A percentile compares a stretch with the other conserved stretches of the same genome.
Conservation (phyloP, 2,888 invertebrate genomes). For the Timema podura region DNA sequence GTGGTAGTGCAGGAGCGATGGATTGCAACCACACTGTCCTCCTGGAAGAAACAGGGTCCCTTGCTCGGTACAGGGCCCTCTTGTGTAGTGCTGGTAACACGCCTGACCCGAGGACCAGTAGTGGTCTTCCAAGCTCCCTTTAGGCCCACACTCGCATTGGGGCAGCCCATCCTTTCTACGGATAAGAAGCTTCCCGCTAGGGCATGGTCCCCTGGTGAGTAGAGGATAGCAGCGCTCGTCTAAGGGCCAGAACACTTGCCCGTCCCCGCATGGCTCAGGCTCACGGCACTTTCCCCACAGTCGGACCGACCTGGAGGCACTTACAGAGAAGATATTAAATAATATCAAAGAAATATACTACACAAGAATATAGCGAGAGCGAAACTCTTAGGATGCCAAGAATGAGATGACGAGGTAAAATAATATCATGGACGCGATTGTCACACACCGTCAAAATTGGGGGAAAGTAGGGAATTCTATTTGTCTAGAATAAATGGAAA, state of each 20-base stretch:
- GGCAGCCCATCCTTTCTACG: conserved; percentile 53
- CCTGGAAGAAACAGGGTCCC: conserved; percentile 76
- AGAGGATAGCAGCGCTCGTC: conserved; percentile 70
- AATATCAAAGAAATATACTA: too few species aligned
- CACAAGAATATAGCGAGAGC: too few species aligned
- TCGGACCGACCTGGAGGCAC: neutral
- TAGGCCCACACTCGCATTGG: conserved; percentile 58
- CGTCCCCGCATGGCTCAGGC: conserved; percentile 59
- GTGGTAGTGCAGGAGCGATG: conserved; percentile 70
- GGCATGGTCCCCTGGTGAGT: conserved; percentile 70
- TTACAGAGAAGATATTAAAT: too few species aligned
- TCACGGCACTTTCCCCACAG: conserved; percentile 67
- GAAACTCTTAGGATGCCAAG: too few species aligned
- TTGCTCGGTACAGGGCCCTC: conserved; percentile 70
- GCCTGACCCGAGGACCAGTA: conserved; percentile 60
- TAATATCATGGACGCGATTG: too few species aligned
- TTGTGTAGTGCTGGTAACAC: conserved; percentile 75
- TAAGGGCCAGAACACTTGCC: conserved; percentile 69
- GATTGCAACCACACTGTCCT: conserved; percentile 67
- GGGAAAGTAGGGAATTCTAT: too few species aligned
- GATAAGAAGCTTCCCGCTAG: conserved; percentile 65
- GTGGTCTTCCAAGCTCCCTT: conserved; percentile 51
- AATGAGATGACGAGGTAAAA: too few species aligned
- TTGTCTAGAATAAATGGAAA: too few species aligned
- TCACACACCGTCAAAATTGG: too few species aligned